These are phyloP conservation scores for Thalassophryne amazonica DNA, from an alignment of 2,797 vertebrate species.

Conservation along the genomic window DNA sequence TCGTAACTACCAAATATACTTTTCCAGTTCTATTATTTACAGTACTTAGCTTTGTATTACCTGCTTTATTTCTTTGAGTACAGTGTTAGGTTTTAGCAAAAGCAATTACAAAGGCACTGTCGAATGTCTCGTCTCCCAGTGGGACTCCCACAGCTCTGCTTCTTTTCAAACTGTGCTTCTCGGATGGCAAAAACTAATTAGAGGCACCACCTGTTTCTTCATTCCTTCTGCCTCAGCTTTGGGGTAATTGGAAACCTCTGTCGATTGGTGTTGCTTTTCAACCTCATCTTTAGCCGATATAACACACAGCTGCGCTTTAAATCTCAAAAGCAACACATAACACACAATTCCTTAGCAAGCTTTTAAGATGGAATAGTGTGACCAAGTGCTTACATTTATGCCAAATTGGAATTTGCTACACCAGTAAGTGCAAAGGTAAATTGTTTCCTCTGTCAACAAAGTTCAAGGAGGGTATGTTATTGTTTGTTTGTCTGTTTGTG, in stretches of 20 bases:
- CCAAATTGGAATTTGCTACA: too few relatives aligned
- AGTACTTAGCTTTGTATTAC: slow-evolving; percentile 8
- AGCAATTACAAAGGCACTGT: slow-evolving; percentile 58
- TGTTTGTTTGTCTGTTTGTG: too few relatives aligned
- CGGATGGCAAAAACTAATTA: slow-evolving; percentile 78
- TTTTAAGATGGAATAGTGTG: not conserved
- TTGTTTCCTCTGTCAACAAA: too few relatives aligned
- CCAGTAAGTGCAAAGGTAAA: too few relatives aligned
- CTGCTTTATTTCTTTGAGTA: slow-evolving; percentile 13
- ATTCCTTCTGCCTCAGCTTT: slow-evolving; percentile 54
- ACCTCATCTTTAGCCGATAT: slow-evolving; percentile 61
- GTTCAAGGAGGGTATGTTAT: too few relatives aligned
- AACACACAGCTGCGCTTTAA: slow-evolving; percentile 57
- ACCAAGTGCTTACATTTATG: too few relatives aligned
- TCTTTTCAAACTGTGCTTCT: slow-evolving; percentile 55
- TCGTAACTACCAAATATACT: not conserved
- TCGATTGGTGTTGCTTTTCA: slow-evolving; percentile 57
- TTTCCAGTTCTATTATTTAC: not conserved
- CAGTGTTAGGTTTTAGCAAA: slow-evolving; percentile 43
- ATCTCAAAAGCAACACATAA: slow-evolving; percentile 25
- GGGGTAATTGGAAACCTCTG: slow-evolving; percentile 75
- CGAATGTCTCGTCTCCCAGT: slow-evolving; percentile 43
- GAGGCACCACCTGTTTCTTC: slow-evolving; percentile 76
- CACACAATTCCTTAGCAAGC: slow-evolving; percentile 2
- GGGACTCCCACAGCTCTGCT: slow-evolving; percentile 51